Evolutionary conservation across 2,888 invertebrate species (phyloP).

Genomic region (Onchidella celtica): DNA sequence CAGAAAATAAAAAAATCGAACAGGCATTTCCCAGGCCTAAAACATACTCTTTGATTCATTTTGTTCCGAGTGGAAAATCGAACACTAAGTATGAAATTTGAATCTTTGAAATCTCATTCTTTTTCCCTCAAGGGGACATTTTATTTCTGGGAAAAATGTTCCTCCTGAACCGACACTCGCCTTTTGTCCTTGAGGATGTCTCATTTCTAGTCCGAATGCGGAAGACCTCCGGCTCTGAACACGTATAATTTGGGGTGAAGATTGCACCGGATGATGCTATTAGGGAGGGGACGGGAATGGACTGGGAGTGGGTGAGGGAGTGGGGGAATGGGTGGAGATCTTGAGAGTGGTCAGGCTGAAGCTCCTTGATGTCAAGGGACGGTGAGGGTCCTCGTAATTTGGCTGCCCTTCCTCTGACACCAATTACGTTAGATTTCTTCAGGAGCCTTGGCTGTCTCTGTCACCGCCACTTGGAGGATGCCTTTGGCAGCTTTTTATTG

Average conservation of each 20-base stretch:
- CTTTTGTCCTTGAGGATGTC: not conserved
- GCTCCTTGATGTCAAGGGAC: not conserved
- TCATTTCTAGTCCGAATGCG: not conserved
- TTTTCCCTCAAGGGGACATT: not conserved
- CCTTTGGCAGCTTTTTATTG: no score
- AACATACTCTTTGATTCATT: no score
- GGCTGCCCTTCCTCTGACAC: not conserved
- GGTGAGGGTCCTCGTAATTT: not conserved
- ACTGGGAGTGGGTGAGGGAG: conserved; percentile 3
- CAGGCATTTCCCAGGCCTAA: no score
- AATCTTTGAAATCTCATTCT: not conserved
- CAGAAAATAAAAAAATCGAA: no score
- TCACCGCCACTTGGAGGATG: not conserved
- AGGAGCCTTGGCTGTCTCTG: not conserved
- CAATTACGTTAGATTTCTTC: not conserved
- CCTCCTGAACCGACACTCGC: not conserved
- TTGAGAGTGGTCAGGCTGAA: not conserved
- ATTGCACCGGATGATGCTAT: not conserved
- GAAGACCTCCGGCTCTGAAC: not conserved
- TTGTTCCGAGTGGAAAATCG: no score
- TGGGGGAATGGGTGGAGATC: no score
- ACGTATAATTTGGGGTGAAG: not conserved
- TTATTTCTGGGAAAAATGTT: not conserved
- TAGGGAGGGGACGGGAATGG: conserved; percentile 1
- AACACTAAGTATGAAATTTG: no score